A percentile compares a stretch with the other conserved stretches of the same genome.
Evolutionary conservation across 2,888 invertebrate species (phyloP).

Genomic region (Dione juno): DNA sequence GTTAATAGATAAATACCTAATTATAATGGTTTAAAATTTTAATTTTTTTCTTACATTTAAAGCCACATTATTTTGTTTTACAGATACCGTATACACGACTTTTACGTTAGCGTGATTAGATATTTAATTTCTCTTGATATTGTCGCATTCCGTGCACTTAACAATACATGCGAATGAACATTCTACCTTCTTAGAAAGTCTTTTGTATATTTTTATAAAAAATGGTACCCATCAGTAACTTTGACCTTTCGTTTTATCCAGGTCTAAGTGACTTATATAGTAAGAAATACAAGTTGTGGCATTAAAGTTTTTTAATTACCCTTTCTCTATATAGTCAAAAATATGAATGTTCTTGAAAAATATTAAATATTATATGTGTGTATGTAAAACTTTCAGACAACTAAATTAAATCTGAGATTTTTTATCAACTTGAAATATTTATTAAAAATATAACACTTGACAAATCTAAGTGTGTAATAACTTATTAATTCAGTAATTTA

Average conservation of each 20-base stretch:
- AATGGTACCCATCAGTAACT: neutral
- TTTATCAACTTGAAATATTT: no score
- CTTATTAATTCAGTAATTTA: no score
- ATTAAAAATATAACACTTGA: no score
- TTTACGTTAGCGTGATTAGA: slow-evolving; percentile 33
- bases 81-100: neutral
- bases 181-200: slow-evolving; percentile 35
- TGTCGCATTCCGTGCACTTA: slow-evolving; percentile 35
- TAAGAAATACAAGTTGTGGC: no score
- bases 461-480: no score
- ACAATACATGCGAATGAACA: slow-evolving; percentile 35
- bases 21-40: no score
- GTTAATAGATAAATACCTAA: no score
- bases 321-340: no score
- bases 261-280: neutral
- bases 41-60: no score
- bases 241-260: neutral
- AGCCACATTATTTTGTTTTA: no score
- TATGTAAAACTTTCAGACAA: neutral
- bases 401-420: neutral
- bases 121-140: slow-evolving; percentile 31
- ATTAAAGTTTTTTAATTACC: no score
- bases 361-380: neutral
- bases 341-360: neutral
- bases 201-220: slow-evolving; percentile 1